phyloP scores from a whole-genome alignment of 1,140 invertebrate genomes.

The Medauroidea extradentata region DNA sequence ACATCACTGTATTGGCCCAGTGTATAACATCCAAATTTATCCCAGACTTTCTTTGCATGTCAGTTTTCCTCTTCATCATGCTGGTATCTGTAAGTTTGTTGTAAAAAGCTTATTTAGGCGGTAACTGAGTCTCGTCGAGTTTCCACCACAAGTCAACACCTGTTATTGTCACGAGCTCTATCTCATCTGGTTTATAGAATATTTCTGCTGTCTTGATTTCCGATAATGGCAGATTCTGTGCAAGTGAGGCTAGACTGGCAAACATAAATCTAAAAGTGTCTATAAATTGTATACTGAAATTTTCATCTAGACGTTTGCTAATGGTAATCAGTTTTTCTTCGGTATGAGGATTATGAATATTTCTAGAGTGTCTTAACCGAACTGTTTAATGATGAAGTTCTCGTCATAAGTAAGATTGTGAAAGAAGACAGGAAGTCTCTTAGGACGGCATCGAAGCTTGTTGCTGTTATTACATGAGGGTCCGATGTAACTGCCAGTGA shows the following conservation, averaged over 20 bases:
- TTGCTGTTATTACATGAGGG: not conserved
- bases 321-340: not conserved
- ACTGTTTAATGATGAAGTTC: not conserved
- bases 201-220: not conserved
- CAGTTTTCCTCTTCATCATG: conserved; percentile 35
- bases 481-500: not conserved
- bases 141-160: conserved; percentile 28
- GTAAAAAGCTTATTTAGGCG: conserved; percentile 37
- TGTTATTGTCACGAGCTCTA: conserved; percentile 23
- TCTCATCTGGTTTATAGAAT: conserved; percentile 11
- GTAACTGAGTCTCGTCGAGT: conserved; percentile 35
- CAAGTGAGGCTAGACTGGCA: conserved; percentile 24
- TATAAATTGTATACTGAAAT: conserved; percentile 26
- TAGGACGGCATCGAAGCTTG: not conserved
- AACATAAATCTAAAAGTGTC: conserved; percentile 34
- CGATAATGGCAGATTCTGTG: conserved; percentile 12
- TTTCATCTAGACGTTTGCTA: not conserved
- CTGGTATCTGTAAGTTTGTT: conserved; percentile 30
- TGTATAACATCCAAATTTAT: conserved; percentile 37
- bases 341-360: not conserved
- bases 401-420: not conserved
- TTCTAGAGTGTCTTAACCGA: not conserved
- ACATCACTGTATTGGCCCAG: conserved; percentile 42
- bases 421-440: not conserved
- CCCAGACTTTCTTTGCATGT: conserved; percentile 43